Base-by-base conservation (phyloP, 2,113 vertebrate species). In the Archilochus colubris region DNA sequence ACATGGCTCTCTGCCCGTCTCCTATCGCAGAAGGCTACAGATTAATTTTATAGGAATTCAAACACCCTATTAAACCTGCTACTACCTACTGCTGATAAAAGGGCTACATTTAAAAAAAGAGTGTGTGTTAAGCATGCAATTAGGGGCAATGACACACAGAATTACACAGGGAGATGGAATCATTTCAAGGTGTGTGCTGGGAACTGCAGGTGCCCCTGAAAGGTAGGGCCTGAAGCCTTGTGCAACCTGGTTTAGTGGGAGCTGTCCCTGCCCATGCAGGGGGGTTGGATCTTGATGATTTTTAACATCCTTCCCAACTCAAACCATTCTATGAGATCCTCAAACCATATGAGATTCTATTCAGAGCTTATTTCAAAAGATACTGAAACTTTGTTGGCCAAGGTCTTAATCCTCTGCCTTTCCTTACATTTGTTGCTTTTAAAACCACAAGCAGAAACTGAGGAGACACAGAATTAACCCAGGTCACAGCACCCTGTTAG, bases 1-100 rank as follows among this genome's bases (percentile, higher is more conserved):
- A 94, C 93, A 91, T 96, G 96, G 96, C 96, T 94, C 93, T 77
- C 78, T 96, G 96, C 96, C 96, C 77, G 69, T 88, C 81, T 94
- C 89, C 93, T 91, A 97, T 96, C 70, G 23, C 93, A 95, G 86
- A 97, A 90, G 86, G 94, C 94, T 97, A 93, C 92, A 94, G 94
- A 96, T 96, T 96, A 95, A 96, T 97, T 96, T 97, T 97, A 97
- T 95, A 97, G 96, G 94, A 90, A 97, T 94, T 90, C 96, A 96
- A 96, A 96, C 94, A 95, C 96, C 88, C 95, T 96, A 96, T 97
- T 97, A 97, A 97, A 96, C 93, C 94, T 91, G 86, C 88, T 94
- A 78, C 89, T 96, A 95, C 93, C 94, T 94, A 95, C 93, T 90
- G 96, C 91, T 91, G 96, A 94, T 95, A 91, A 92, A 95, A 95